Conservation (phyloP, 2,113 vertebrate species). For the Ceyx melanurus region DNA sequence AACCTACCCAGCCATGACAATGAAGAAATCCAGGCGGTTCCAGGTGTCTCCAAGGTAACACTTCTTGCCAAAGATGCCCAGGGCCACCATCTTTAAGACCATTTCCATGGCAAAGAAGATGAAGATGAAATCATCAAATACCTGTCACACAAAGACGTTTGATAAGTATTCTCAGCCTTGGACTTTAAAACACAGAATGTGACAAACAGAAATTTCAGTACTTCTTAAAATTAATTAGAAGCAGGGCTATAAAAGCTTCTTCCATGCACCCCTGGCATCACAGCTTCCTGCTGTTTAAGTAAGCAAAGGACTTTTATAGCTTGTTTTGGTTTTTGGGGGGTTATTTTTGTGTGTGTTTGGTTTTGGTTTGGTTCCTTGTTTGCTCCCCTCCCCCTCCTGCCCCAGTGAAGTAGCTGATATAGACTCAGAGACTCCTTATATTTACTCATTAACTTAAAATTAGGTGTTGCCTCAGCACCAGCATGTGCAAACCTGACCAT, state of each 20-base stretch:
- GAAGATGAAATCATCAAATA: constrained; percentile 84
- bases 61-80: constrained; percentile 95
- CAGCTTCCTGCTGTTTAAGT: neutral
- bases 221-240: neutral
- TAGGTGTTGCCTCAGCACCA: neutral
- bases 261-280: neutral
- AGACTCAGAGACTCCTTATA: neutral
- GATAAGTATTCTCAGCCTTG: neutral
- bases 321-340: neutral
- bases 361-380: neutral
- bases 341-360: neutral
- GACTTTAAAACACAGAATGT: neutral
- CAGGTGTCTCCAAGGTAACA: constrained; percentile 97
- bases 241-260: neutral
- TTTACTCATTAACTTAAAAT: neutral
- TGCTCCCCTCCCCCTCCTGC: too few relatives aligned
- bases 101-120: constrained; percentile 97
- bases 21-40: constrained; percentile 98
- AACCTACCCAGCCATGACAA: constrained; percentile 96
- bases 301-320: neutral
- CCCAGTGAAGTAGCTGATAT: neutral
- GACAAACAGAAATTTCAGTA: neutral
- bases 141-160: constrained; percentile 58
- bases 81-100: constrained; percentile 96
- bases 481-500: neutral